A percentile compares a stretch with the other conserved stretches of the same genome.
These are phyloP conservation scores for Daubentonia madagascariensis DNA, from an alignment of 2,113 vertebrate genomes.

Conservation along the genomic window DNA sequence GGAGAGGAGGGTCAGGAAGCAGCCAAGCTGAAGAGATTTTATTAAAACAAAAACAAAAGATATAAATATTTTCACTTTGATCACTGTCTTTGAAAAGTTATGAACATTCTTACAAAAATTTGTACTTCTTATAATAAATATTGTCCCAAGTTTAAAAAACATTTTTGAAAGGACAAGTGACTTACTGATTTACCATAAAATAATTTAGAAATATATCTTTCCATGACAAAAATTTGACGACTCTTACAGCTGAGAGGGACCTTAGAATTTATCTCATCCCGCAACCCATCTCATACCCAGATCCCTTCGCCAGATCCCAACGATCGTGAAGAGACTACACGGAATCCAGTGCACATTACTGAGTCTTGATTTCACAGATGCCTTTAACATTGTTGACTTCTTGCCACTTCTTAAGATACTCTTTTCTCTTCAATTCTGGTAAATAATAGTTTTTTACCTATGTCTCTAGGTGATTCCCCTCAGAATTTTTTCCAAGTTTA, in stretches of 20 bases:
- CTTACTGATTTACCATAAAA: background rate
- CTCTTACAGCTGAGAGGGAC: background rate
- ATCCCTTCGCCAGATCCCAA: background rate
- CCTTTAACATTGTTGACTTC: background rate
- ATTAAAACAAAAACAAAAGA: background rate
- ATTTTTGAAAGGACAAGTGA: background rate
- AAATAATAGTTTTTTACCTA: background rate
- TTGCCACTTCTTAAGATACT: background rate
- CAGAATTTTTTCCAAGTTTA: background rate
- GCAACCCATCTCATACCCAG: background rate
- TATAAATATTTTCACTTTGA: conserved; percentile 23
- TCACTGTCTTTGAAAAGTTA: background rate
- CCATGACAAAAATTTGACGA: background rate
- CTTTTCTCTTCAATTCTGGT: background rate
- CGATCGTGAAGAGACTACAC: background rate
- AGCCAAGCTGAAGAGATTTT: background rate
- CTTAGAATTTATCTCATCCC: background rate
- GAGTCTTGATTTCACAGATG: background rate
- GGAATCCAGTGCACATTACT: background rate
- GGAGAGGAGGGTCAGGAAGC: background rate
- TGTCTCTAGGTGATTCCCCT: background rate
- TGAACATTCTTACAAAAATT: background rate
- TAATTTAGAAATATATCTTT: background rate
- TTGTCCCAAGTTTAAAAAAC: background rate
- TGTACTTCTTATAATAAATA: background rate